phyloP scores from a whole-genome alignment of 2,888 invertebrate genomes.

The Imbricaverruca yamaguchii region DNA sequence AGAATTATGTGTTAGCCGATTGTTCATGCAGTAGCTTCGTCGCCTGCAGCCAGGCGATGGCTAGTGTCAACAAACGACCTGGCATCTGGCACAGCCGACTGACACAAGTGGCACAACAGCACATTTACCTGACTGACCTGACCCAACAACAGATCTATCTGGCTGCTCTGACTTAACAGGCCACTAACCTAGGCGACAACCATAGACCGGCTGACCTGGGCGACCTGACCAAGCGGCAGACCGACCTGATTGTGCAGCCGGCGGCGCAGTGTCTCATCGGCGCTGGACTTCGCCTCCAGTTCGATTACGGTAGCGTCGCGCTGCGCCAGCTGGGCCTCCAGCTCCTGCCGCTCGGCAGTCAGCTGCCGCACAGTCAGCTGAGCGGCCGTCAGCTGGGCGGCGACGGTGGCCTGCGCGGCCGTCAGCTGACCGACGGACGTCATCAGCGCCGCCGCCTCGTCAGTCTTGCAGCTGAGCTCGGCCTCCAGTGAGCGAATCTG shows the following conservation, averaged over 20 bases:
- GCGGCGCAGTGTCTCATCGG: conserved; percentile 34
- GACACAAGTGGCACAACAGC: too few relatives aligned
- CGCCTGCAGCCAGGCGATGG: too few relatives aligned
- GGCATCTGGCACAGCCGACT: too few relatives aligned
- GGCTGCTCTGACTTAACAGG: too few relatives aligned
- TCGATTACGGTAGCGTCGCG: conserved; percentile 26
- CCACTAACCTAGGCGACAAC: too few relatives aligned
- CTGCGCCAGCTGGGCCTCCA: conserved; percentile 23
- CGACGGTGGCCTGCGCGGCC: conserved; percentile 28
- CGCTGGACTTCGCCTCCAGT: conserved; percentile 29
- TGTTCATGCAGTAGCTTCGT: too few relatives aligned
- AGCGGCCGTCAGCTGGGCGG: conserved; percentile 28
- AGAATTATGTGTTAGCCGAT: too few relatives aligned
- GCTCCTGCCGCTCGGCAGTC: conserved; percentile 23
- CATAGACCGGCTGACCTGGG: too few relatives aligned
- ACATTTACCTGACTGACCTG: too few relatives aligned
- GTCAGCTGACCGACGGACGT: conserved; percentile 29
- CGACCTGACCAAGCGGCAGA: too few relatives aligned
- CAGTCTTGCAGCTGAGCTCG: conserved; percentile 29
- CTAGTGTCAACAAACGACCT: too few relatives aligned
- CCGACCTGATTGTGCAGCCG: conserved; percentile 33
- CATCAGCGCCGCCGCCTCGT: conserved; percentile 32
- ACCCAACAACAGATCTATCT: too few relatives aligned
- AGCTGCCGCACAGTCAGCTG: conserved; percentile 27
- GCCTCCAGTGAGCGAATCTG: conserved; percentile 27